Evolutionary conservation across 2,888 invertebrate species (phyloP).

Genomic region (Anthoptus insignis): DNA sequence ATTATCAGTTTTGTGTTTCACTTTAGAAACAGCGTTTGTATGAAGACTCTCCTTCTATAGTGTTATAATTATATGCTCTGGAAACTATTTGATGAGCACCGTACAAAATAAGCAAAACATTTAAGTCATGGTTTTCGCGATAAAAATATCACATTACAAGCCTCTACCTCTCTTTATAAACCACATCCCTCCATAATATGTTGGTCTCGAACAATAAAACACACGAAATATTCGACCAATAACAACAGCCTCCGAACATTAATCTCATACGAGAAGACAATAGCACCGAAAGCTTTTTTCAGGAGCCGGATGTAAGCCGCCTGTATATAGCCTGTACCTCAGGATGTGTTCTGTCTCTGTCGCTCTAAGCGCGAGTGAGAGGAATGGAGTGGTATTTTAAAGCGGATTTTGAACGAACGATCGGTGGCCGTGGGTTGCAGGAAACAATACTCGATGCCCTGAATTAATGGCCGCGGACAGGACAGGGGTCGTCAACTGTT

Average conservation of each 20-base stretch:
- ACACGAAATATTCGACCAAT: conserved; percentile 53
- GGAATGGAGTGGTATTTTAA: conserved; percentile 62
- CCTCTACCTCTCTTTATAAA: not conserved
- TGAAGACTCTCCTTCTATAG: no score
- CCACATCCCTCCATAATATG: conserved; percentile 40
- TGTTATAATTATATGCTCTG: no score
- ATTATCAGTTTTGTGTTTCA: no score
- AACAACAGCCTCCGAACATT: conserved; percentile 56
- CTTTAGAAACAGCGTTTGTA: no score
- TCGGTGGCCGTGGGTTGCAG: conserved; percentile 73
- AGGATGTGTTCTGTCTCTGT: conserved; percentile 56
- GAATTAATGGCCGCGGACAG: conserved; percentile 79
- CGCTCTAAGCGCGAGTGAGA: conserved; percentile 50
- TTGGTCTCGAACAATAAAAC: conserved; percentile 30
- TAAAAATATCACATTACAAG: not conserved
- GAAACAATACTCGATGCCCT: conserved; percentile 85
- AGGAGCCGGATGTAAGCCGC: conserved; percentile 74
- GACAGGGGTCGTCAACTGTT: conserved; percentile 55
- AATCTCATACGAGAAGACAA: conserved; percentile 56
- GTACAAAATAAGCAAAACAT: no score
- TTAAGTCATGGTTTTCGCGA: no score
- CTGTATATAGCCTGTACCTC: conserved; percentile 63
- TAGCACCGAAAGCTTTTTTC: conserved; percentile 78
- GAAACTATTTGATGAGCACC: no score
- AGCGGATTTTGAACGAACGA: conserved; percentile 77